Percentiles rank a stretch among this genome's conserved stretches.
Evolutionary conservation across 1,140 invertebrate species (phyloP).

Genomic region (Contarinia nasturtii): DNA sequence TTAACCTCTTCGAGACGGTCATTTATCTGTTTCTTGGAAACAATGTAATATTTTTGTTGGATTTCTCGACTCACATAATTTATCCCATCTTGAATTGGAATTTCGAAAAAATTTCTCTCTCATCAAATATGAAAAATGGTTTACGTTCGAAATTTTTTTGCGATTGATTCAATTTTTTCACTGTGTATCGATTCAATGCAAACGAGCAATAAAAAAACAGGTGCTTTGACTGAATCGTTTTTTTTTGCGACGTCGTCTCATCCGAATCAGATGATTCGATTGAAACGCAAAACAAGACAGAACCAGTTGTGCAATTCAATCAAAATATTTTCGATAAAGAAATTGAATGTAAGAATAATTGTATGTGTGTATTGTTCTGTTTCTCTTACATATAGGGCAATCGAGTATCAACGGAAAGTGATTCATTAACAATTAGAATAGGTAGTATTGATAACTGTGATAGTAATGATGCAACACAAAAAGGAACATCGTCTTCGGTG

Average conservation of each 20-base stretch:
- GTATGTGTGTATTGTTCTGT: conserved; percentile 1
- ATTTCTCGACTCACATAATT: too few relatives aligned
- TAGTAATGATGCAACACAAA: conserved; percentile 17
- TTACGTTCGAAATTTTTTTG: too few relatives aligned
- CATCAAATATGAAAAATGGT: too few relatives aligned
- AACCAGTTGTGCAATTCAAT: not conserved
- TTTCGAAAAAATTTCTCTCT: too few relatives aligned
- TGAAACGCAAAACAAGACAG: not conserved
- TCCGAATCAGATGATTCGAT: not conserved
- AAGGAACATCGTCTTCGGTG: not conserved
- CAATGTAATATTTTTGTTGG: too few relatives aligned
- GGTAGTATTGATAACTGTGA: conserved; percentile 21
- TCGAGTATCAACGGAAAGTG: conserved; percentile 29
- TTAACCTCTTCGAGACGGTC: too few relatives aligned
- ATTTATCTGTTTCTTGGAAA: too few relatives aligned
- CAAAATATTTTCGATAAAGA: not conserved
- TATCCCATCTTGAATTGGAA: too few relatives aligned
- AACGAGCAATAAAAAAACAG: not conserved
- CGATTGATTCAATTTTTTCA: too few relatives aligned
- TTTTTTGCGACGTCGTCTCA: not conserved
- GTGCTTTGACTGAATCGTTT: not conserved
- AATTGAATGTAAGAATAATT: not conserved
- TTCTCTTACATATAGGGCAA: conserved; percentile 30
- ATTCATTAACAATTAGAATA: conserved; percentile 34
- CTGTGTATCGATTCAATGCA: too few relatives aligned